phyloP scores from a whole-genome alignment of 2,888 invertebrate species.

The Rotaria macrura region DNA sequence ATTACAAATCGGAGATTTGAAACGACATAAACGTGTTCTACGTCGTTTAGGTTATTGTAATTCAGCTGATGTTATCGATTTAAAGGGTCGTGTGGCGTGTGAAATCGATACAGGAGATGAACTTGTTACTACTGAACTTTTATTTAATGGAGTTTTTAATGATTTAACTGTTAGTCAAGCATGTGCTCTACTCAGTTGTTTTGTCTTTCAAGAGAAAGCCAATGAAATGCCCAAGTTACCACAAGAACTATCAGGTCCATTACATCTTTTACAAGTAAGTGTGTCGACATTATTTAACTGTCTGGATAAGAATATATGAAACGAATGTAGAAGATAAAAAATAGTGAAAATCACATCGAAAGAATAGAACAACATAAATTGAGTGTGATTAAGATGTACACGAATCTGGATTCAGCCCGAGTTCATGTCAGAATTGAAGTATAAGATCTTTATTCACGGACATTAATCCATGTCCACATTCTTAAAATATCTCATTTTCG shows the following conservation, averaged over 20 bases:
- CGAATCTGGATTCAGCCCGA: too few species aligned
- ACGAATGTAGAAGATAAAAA: too few species aligned
- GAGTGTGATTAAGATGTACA: too few species aligned
- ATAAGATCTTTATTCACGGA: too few species aligned
- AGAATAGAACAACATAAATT: too few species aligned
- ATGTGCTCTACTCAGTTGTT: constrained; percentile 52
- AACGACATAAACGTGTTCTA: constrained; percentile 82
- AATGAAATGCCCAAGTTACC: constrained; percentile 67
- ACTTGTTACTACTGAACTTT: constrained; percentile 85
- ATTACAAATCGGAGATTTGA: constrained; percentile 88
- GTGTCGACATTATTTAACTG: not conserved
- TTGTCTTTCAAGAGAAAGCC: constrained; percentile 66
- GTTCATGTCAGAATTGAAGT: too few species aligned
- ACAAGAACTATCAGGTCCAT: constrained; percentile 75
- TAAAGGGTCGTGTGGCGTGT: constrained; percentile 94
- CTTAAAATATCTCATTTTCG: too few species aligned
- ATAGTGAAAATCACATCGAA: too few species aligned
- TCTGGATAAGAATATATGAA: too few species aligned
- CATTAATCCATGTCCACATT: too few species aligned
- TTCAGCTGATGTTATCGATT: constrained; percentile 80
- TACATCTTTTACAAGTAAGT: constrained; percentile 69
- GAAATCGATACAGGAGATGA: constrained; percentile 88
- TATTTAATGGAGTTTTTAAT: constrained; percentile 92
- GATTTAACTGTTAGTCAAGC: constrained; percentile 62
- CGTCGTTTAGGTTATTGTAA: constrained; percentile 83